Evolutionary conservation across 2,797 vertebrate species (phyloP).

Genomic region (Pogonophryne albipinna): DNA sequence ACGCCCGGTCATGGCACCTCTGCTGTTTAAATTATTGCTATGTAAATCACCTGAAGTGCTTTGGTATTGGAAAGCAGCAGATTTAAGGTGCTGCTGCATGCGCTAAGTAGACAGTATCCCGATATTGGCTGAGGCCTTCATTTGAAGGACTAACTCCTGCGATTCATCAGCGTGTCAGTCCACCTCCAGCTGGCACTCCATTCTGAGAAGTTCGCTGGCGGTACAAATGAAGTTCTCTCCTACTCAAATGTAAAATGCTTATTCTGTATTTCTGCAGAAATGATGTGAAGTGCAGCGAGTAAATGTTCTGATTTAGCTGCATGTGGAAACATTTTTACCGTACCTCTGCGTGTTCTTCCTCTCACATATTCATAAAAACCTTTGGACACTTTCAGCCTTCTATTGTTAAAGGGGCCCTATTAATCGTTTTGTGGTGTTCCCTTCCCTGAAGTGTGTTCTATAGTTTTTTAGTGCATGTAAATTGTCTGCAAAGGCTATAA

Average conservation of each 20-base stretch:
- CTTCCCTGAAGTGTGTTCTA: too few relatives aligned
- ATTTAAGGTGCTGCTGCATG: slow-evolving; percentile 81
- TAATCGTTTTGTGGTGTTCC: too few relatives aligned
- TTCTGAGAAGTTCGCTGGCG: slow-evolving; percentile 61
- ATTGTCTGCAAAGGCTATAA: too few relatives aligned
- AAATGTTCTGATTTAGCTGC: slow-evolving; percentile 26
- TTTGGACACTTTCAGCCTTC: background rate
- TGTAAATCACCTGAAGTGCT: slow-evolving; percentile 86
- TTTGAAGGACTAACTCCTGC: slow-evolving; percentile 69
- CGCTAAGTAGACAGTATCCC: slow-evolving; percentile 85
- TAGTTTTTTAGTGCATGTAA: too few relatives aligned
- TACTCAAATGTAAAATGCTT: slow-evolving; percentile 59
- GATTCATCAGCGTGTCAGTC: slow-evolving; percentile 78
- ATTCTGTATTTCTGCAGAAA: slow-evolving; percentile 60
- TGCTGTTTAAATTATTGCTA: slow-evolving; percentile 84
- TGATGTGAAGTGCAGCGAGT: slow-evolving; percentile 24
- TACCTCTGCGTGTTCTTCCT: background rate
- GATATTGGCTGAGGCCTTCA: slow-evolving; percentile 74
- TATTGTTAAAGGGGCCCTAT: background rate
- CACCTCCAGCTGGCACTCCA: slow-evolving; percentile 55
- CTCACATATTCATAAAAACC: background rate
- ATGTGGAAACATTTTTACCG: slow-evolving; percentile 19
- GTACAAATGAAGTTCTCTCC: slow-evolving; percentile 72
- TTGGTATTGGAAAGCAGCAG: slow-evolving; percentile 79
- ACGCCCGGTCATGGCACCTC: slow-evolving; percentile 74